Evolutionary conservation across 2,888 invertebrate genomes (phyloP).

Genomic region (Myathropa florea): DNA sequence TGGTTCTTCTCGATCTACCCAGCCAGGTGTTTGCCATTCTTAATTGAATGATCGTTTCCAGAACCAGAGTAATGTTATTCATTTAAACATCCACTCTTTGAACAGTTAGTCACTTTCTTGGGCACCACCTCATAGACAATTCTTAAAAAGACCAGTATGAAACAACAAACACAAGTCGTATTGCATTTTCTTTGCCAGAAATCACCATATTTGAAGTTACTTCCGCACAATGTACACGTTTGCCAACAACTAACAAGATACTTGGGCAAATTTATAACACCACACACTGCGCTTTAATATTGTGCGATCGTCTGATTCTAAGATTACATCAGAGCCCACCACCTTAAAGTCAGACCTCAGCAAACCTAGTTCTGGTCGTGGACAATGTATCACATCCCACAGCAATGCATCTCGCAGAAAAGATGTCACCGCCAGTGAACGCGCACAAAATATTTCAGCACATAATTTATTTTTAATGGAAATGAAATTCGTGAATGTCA

Average conservation of each 20-base stretch:
- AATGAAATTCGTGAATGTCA: slow-evolving; percentile 67
- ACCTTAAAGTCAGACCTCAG: neutral
- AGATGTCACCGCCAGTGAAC: slow-evolving; percentile 39
- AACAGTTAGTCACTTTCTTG: too few species aligned
- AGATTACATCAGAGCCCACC: neutral
- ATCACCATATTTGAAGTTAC: neutral
- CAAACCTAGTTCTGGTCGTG: neutral
- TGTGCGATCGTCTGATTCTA: neutral
- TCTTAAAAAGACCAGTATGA: too few species aligned
- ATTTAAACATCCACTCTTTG: too few species aligned
- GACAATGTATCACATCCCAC: slow-evolving; percentile 53
- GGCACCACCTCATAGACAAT: too few species aligned
- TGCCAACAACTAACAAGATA: neutral
- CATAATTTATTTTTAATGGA: slow-evolving; percentile 65
- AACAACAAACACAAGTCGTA: too few species aligned
- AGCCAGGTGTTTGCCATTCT: too few species aligned
- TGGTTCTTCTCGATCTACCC: too few species aligned
- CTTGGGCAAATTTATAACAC: neutral
- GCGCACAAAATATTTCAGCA: slow-evolving; percentile 30
- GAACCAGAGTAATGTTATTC: too few species aligned
- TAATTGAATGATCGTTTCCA: too few species aligned
- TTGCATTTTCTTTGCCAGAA: neutral
- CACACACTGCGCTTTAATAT: neutral
- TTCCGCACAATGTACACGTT: neutral
- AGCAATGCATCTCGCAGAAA: slow-evolving; percentile 42